Evolutionary conservation across 2,113 vertebrate genomes (phyloP).

Genomic region (Odocoileus virginianus): DNA sequence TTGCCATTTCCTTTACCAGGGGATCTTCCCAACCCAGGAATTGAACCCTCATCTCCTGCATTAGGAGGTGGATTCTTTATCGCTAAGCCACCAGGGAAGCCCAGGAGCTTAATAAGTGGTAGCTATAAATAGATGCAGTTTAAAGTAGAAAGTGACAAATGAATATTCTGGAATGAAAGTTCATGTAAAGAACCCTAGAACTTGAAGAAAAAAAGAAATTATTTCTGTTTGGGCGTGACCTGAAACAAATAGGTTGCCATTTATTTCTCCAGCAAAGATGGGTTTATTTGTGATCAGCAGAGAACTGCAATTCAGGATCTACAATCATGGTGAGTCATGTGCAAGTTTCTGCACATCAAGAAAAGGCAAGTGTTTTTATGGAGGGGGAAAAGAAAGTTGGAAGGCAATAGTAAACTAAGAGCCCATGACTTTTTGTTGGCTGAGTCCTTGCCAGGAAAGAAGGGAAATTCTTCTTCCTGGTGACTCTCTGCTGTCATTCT

Average conservation of each 20-base stretch:
- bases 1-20: not conserved
- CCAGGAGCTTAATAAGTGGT: not conserved
- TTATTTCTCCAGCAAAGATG: not conserved
- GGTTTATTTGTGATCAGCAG: not conserved
- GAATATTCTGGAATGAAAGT: not conserved
- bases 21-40: not conserved
- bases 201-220: not conserved
- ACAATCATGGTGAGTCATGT: not conserved
- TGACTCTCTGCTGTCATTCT: not conserved
- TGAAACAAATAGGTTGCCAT: not conserved
- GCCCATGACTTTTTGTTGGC: not conserved
- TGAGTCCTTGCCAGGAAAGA: not conserved
- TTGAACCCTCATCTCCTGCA: not conserved
- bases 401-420: not conserved
- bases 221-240: not conserved
- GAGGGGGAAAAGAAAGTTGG: not conserved
- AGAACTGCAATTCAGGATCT: not conserved
- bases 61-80: not conserved
- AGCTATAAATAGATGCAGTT: not conserved
- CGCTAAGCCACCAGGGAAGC: not conserved
- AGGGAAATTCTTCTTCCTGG: not conserved
- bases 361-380: not conserved
- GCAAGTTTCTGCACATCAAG: not conserved
- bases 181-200: not conserved
- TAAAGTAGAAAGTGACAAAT: not conserved